These are phyloP conservation scores for Hoplodrina blanda DNA, from an alignment of 2,888 invertebrate species.

Conservation along the genomic window DNA sequence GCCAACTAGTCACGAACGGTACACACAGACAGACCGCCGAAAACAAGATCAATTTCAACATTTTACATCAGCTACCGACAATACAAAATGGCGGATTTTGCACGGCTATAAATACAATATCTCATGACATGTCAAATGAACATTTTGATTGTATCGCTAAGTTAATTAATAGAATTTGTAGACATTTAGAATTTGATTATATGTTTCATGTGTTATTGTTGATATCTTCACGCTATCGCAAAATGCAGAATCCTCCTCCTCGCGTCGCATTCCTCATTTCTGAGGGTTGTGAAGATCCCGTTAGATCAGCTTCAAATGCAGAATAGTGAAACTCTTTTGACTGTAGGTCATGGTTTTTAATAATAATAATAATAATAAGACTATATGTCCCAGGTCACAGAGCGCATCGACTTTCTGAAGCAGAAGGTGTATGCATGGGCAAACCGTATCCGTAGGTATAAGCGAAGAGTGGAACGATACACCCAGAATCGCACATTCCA, in stretches of 20 bases:
- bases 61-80: neutral
- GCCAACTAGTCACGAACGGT: slow-evolving; percentile 6
- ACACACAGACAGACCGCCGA: slow-evolving; percentile 1
- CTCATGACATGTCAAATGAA: slow-evolving; percentile 10
- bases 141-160: slow-evolving; percentile 37
- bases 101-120: slow-evolving; percentile 33
- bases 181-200: slow-evolving; percentile 9
- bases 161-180: slow-evolving; percentile 26
- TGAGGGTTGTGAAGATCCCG: too few species aligned
- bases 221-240: neutral
- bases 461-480: too few species aligned
- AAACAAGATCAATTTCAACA: slow-evolving; percentile 20
- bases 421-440: too few species aligned
- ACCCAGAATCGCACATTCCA: too few species aligned
- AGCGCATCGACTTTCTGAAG: too few species aligned
- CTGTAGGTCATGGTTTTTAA: too few species aligned
- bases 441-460: too few species aligned
- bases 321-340: too few species aligned
- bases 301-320: too few species aligned
- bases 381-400: too few species aligned
- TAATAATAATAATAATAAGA: too few species aligned
- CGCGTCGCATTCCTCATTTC: too few species aligned
- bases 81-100: neutral
- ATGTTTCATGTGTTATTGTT: neutral
- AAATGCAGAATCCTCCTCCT: neutral